A percentile compares a stretch with the other conserved stretches of the same genome.
These are phyloP conservation scores for Aegotheles bennettii DNA, from an alignment of 2,113 vertebrate genomes.

Conservation along the genomic window DNA sequence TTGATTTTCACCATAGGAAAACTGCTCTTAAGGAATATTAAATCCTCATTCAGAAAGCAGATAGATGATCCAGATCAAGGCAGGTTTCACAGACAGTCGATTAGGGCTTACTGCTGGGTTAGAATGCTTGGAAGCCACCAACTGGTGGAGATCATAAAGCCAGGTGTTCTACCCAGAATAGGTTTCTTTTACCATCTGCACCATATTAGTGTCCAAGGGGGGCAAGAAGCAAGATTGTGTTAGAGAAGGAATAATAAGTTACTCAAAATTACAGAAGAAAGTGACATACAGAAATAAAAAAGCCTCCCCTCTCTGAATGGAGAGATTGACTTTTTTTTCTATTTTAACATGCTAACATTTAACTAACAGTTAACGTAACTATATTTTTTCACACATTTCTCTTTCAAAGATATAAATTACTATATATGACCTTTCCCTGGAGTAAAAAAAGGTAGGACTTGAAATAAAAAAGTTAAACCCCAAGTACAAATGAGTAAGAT, in stretches of 20 bases:
- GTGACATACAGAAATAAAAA: not conserved
- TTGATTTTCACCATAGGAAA: not conserved
- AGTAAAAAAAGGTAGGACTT: not conserved
- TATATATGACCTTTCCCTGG: not conserved
- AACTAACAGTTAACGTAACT: not conserved
- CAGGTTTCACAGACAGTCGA: not conserved
- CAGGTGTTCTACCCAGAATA: not conserved
- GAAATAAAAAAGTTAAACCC: no score
- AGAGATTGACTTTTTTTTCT: not conserved
- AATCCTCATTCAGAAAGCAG: not conserved
- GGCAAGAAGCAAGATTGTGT: not conserved
- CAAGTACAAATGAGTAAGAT: not conserved
- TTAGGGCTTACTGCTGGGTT: not conserved
- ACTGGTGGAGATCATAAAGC: not conserved
- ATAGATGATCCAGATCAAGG: not conserved
- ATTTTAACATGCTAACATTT: not conserved
- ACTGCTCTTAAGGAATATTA: not conserved
- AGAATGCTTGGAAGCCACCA: not conserved
- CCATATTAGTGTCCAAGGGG: not conserved
- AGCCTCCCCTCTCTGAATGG: not conserved
- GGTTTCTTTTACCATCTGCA: not conserved
- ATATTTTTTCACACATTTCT: not conserved
- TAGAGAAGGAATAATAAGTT: not conserved
- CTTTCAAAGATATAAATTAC: not conserved
- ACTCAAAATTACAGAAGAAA: not conserved